A percentile compares a stretch with the other conserved stretches of the same genome.
Conservation (phyloP, 2,113 vertebrate species). For the Lontra canadensis region DNA sequence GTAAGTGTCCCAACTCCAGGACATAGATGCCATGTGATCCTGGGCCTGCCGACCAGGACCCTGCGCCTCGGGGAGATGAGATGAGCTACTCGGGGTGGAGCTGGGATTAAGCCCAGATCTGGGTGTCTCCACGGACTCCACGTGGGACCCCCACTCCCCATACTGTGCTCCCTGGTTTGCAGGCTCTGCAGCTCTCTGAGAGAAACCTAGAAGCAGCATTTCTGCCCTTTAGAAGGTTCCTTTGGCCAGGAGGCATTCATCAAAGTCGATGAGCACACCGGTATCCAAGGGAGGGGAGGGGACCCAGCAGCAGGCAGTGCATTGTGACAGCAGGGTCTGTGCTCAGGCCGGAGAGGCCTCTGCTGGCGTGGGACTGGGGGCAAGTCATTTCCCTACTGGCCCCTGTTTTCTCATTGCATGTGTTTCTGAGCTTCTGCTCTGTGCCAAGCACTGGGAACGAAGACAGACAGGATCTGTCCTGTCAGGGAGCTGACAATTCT, state of each 20-base stretch:
- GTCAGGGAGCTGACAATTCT: neutral
- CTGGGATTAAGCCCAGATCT: neutral
- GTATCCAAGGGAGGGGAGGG: neutral
- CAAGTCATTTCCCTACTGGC: neutral
- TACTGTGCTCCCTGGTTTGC: neutral
- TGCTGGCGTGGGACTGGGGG: neutral
- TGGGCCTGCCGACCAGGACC: neutral
- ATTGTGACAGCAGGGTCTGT: neutral
- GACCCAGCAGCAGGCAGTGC: neutral
- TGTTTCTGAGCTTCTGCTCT: neutral
- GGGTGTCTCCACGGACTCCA: neutral
- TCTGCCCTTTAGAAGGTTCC: slow-evolving; percentile 4
- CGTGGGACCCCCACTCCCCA: no score
- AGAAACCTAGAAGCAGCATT: neutral
- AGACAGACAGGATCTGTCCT: neutral
- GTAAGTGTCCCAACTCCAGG: neutral
- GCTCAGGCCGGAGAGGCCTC: neutral
- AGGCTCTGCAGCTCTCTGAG: neutral
- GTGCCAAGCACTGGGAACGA: neutral
- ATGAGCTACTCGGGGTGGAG: neutral
- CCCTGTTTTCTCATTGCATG: neutral
- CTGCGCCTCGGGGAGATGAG: neutral
- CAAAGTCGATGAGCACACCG: no score
- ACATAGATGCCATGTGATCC: neutral
- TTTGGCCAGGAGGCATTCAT: neutral